These are phyloP conservation scores for Sinocyclocheilus maitianheensis DNA, from an alignment of 2,113 vertebrate species.

Conservation along the genomic window DNA sequence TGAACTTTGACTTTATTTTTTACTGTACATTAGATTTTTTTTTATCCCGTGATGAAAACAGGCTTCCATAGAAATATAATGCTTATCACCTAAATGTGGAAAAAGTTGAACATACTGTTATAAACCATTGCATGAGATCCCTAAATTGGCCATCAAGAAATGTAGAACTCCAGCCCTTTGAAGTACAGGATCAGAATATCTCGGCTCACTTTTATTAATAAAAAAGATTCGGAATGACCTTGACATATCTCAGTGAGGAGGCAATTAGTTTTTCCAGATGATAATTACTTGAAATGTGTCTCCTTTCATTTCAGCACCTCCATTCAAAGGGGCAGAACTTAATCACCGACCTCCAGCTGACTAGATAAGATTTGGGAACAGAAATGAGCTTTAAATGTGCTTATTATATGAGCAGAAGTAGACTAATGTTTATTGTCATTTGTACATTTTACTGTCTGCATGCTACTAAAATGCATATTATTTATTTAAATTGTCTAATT, in stretches of 20 bases:
- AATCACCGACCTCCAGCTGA: slow-evolving; percentile 10
- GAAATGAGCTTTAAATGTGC: not conserved
- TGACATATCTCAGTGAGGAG: not conserved
- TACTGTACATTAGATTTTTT: no score
- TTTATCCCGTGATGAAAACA: not conserved
- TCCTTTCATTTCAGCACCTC: not conserved
- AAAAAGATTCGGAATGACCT: not conserved
- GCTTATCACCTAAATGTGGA: not conserved
- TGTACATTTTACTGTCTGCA: not conserved
- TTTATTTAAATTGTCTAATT: not conserved
- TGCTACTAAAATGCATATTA: not conserved
- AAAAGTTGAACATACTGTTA: not conserved
- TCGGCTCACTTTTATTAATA: not conserved
- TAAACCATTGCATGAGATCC: not conserved
- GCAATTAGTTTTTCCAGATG: not conserved
- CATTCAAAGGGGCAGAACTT: not conserved
- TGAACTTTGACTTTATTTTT: not conserved
- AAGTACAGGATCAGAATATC: slow-evolving; percentile 1
- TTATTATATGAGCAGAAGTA: not conserved
- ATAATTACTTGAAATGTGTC: slow-evolving; percentile 26
- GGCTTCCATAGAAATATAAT: not conserved
- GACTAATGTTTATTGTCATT: not conserved
- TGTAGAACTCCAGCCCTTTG: not conserved
- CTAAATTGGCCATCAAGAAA: not conserved
- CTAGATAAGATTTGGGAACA: slow-evolving; percentile 3